Evolutionary conservation across 2,888 invertebrate genomes (phyloP).

Genomic region (Microplitis deprimator): DNA sequence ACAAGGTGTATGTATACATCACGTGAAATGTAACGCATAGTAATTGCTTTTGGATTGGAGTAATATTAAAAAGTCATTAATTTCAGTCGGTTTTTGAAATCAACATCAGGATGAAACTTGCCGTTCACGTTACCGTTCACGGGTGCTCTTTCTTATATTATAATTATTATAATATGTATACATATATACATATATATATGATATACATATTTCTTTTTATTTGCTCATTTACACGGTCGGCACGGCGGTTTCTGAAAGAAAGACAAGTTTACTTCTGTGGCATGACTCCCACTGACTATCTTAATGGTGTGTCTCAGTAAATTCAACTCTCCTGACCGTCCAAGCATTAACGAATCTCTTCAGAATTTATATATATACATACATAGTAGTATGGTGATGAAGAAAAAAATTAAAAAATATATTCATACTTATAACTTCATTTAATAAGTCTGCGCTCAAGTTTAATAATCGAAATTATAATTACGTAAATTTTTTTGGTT

Average conservation of each 20-base stretch:
- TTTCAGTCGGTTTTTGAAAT: constrained; percentile 1
- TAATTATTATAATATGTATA: neutral
- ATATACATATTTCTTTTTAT: neutral
- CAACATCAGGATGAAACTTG: neutral
- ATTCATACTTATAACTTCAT: neutral
- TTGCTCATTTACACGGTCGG: neutral
- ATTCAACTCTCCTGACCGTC: constrained; percentile 29
- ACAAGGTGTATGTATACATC: no score
- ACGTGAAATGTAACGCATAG: neutral
- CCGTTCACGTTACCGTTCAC: neutral
- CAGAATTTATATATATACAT: constrained; percentile 17
- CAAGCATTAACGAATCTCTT: constrained; percentile 29
- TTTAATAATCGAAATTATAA: neutral
- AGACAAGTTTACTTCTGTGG: constrained; percentile 15
- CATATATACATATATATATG: neutral
- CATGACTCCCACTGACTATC: constrained; percentile 27
- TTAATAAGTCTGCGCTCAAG: neutral
- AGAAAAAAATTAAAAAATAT: constrained; percentile 2
- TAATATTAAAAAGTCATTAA: neutral
- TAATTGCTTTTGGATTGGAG: neutral
- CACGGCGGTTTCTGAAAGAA: neutral
- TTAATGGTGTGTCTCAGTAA: constrained; percentile 35
- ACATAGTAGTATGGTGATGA: neutral
- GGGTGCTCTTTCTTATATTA: constrained; percentile 1
- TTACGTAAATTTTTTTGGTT: no score